Evolutionary conservation across 2,113 vertebrate species (phyloP), one percentile per base, ranked within the genome.

Genomic region (Sphaerodactylus townsendi): DNA sequence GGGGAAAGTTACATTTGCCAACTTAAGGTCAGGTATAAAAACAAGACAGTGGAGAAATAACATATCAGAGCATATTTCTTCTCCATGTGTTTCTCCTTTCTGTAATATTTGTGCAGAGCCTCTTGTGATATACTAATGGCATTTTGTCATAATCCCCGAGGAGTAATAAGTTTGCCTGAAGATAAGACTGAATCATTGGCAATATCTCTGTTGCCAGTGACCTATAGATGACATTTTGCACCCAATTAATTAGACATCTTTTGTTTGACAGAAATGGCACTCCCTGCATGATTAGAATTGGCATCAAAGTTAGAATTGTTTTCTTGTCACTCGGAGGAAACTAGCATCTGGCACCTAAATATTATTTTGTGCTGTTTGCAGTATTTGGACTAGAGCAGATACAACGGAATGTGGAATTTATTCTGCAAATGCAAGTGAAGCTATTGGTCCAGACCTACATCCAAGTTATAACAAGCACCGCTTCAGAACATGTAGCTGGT

Each of bases 191-290:
- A 92, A 87, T 86, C 88, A 92, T 87, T 89, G 86, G 89, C 95
- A 91, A 94, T 95, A 89, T 94, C 93, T 90, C 83, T 92, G 88
- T 90, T 96, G 92, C 94, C 92, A 94, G 92, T 92, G 96, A 96
- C 95, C 95, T 97, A 96, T 95, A 93, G 89, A 93, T 96, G 96
- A 96, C 94, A 97, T 97, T 96, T 96, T 92, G 89, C 91, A 93
- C 90, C 90, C 95, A 95, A 96, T 95, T 96, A 97, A 96, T 94
- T 96, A 94, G 90, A 91, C 87, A 69, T 76, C 89, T 95, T 92
- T 93, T 90, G 92, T 95, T 87, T 88, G 87, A 95, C 95, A 91
- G 90, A 95, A 95, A 93, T 86, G 89, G 88, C 0, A 68, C 90
- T 90, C 93, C 81, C 70, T 92, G 87, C 90, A 95, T 96, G 96